Evolutionary conservation across 2,113 vertebrate species (phyloP).

Genomic region (Odocoileus virginianus): DNA sequence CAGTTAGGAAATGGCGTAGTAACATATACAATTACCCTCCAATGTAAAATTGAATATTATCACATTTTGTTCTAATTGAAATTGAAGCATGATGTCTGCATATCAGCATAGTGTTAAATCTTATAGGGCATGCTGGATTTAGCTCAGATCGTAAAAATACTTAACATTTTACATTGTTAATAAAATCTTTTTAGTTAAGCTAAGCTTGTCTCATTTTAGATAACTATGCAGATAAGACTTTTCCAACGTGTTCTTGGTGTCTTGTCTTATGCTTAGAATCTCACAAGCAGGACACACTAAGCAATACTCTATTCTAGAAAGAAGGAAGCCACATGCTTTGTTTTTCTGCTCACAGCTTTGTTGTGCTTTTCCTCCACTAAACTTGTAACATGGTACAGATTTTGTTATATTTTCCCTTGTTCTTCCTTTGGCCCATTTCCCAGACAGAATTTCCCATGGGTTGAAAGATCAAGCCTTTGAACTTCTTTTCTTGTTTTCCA

Average conservation of each 20-base stretch:
- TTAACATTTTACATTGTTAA: slow-evolving; percentile 96
- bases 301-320: slow-evolving; percentile 64
- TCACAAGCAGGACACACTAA: slow-evolving; percentile 62
- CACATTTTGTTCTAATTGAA: slow-evolving; percentile 80
- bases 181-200: slow-evolving; percentile 92
- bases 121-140: slow-evolving; percentile 88
- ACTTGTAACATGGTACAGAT: slow-evolving; percentile 39
- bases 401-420: background rate
- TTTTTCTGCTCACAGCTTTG: slow-evolving; percentile 42
- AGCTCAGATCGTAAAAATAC: slow-evolving; percentile 83
- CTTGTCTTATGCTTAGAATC: slow-evolving; percentile 49
- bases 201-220: slow-evolving; percentile 72
- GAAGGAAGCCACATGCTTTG: slow-evolving; percentile 43
- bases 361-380: slow-evolving; percentile 28
- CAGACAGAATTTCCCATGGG: slow-evolving; percentile 25
- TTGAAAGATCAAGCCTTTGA: slow-evolving; percentile 33
- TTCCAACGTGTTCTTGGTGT: slow-evolving; percentile 32
- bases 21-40: slow-evolving; percentile 75
- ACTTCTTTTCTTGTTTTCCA: slow-evolving; percentile 48
- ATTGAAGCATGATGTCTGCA: slow-evolving; percentile 86
- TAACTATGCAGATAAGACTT: slow-evolving; percentile 58
- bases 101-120: slow-evolving; percentile 84
- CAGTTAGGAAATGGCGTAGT: slow-evolving; percentile 75
- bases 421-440: slow-evolving; percentile 43
- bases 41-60: slow-evolving; percentile 73